Evolutionary conservation across 1,140 invertebrate genomes (phyloP).

Genomic region (Cydia strobilella): DNA sequence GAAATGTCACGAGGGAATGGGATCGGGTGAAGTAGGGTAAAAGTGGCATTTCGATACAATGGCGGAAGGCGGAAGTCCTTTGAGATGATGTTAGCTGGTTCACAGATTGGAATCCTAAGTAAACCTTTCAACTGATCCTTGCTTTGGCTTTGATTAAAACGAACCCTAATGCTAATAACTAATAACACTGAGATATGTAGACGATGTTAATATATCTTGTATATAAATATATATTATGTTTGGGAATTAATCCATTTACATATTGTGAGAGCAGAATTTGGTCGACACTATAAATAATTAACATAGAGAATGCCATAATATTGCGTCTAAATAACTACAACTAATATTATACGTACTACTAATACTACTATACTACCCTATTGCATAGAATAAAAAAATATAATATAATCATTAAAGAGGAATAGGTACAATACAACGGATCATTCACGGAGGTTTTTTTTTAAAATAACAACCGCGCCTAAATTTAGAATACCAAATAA

Average conservation of each 20-base stretch:
- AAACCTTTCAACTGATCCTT: not conserved
- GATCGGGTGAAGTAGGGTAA: not conserved
- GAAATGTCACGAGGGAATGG: not conserved
- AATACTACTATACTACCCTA: no score
- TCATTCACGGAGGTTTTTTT: not conserved
- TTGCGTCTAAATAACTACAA: no score
- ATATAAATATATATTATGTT: no score
- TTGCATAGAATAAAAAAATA: not conserved
- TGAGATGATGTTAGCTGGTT: not conserved
- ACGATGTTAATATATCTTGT: not conserved
- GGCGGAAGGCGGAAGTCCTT: not conserved
- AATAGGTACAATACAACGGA: no score
- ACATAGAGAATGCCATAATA: not conserved
- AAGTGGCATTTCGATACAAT: not conserved
- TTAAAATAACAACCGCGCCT: not conserved
- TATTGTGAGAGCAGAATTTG: not conserved
- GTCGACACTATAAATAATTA: not conserved
- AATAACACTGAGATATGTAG: not conserved
- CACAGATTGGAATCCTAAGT: conserved; percentile 5
- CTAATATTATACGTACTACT: no score
- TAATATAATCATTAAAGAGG: no score
- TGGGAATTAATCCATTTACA: no score
- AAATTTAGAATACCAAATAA: not conserved
- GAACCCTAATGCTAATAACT: no score
- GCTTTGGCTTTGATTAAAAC: not conserved